phyloP scores from a whole-genome alignment of 2,888 invertebrate species.

The Mesorhabditis belari region DNA sequence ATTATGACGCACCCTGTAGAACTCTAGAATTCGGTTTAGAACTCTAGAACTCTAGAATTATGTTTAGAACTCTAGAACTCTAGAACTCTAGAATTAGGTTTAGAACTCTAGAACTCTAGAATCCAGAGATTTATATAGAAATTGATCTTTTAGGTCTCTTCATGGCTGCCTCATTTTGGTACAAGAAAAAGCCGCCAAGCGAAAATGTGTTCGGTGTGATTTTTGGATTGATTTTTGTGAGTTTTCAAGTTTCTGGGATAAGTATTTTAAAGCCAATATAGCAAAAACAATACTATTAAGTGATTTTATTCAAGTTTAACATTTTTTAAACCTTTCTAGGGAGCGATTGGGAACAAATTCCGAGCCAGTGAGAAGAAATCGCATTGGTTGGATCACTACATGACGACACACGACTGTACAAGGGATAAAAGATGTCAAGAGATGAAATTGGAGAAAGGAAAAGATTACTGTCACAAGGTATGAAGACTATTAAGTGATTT shows the following conservation, averaged over 20 bases:
- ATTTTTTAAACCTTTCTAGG: slow-evolving; percentile 12
- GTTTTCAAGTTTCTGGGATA: no score
- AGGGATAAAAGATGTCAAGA: slow-evolving; percentile 28
- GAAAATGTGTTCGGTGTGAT: slow-evolving; percentile 78
- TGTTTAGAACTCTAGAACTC: no score
- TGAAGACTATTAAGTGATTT: no score
- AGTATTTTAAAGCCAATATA: no score
- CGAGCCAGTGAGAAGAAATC: slow-evolving; percentile 18
- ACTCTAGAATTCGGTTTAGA: no score
- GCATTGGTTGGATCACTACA: slow-evolving; percentile 46
- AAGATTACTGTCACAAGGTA: slow-evolving; percentile 4
- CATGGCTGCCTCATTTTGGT: slow-evolving; percentile 69
- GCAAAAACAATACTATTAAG: not conserved
- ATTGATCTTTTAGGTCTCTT: slow-evolving; percentile 63
- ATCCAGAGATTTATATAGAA: not conserved
- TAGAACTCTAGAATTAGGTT: no score
- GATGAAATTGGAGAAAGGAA: slow-evolving; percentile 9
- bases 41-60: no score
- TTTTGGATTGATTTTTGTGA: slow-evolving; percentile 70
- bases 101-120: no score
- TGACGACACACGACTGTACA: slow-evolving; percentile 37
- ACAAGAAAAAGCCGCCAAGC: slow-evolving; percentile 71
- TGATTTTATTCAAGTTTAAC: not conserved
- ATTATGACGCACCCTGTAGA: no score
- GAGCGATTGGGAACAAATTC: slow-evolving; percentile 33